Evolutionary conservation across 2,113 vertebrate species (phyloP).

Genomic region (Muntiacus muntjak): DNA sequence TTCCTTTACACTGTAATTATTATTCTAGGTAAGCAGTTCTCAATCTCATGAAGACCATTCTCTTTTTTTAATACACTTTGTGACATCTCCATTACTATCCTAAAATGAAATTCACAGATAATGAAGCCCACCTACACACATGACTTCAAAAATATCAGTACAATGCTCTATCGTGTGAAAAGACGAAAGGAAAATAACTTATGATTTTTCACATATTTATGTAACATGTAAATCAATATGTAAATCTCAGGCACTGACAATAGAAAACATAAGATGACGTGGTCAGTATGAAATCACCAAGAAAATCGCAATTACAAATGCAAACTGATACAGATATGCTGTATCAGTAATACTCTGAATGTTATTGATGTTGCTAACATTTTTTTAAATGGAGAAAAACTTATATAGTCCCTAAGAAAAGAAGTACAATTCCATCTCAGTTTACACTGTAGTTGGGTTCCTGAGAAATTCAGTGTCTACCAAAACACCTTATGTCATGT

Average conservation of each 20-base stretch:
- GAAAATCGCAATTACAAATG: not conserved
- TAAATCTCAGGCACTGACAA: not conserved
- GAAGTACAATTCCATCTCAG: not conserved
- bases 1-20: not conserved
- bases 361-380: not conserved
- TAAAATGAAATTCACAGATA: conserved; percentile 13
- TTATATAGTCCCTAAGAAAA: not conserved
- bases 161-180: not conserved
- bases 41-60: not conserved
- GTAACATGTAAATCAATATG: not conserved
- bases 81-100: not conserved
- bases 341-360: not conserved
- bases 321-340: not conserved
- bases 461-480: not conserved
- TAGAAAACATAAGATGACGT: not conserved
- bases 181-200: not conserved
- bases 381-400: not conserved
- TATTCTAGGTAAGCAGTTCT: not conserved
- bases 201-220: not conserved
- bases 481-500: not conserved
- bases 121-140: not conserved
- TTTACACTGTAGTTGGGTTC: not conserved
- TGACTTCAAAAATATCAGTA: not conserved
- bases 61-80: not conserved
- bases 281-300: not conserved